phyloP scores from a whole-genome alignment of 1,140 invertebrate genomes.

The Aplysia californica region DNA sequence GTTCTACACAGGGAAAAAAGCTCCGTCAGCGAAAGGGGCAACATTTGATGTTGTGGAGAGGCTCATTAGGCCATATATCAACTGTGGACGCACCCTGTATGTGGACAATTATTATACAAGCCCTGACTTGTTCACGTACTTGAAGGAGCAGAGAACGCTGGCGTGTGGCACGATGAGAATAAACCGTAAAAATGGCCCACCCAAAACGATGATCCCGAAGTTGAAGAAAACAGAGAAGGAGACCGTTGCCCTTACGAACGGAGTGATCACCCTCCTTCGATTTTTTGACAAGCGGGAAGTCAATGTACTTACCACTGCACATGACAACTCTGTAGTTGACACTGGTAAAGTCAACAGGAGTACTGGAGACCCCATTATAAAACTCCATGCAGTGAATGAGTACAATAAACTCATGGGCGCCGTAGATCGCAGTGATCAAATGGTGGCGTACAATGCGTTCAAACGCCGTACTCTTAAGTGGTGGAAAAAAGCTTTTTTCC shows the following conservation, averaged over 20 bases:
- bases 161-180: conserved; percentile 1
- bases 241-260: background rate
- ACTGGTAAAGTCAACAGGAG: background rate
- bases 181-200: background rate
- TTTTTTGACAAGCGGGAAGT: conserved; percentile 9
- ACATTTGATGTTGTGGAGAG: conserved; percentile 4
- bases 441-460: background rate
- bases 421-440: background rate
- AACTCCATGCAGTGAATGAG: background rate
- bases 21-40: background rate
- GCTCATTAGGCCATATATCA: background rate
- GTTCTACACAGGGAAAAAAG: conserved; percentile 5
- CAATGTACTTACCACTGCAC: background rate
- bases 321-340: background rate
- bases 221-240: background rate
- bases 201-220: background rate
- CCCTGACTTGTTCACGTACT: background rate
- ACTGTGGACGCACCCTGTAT: background rate
- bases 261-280: background rate
- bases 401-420: conserved; percentile 4
- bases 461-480: background rate
- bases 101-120: background rate
- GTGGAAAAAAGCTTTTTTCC: conserved; percentile 1
- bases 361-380: background rate
- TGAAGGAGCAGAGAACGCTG: background rate